phyloP scores from a whole-genome alignment of 1,140 invertebrate genomes.

The Dreissena rostriformis region DNA sequence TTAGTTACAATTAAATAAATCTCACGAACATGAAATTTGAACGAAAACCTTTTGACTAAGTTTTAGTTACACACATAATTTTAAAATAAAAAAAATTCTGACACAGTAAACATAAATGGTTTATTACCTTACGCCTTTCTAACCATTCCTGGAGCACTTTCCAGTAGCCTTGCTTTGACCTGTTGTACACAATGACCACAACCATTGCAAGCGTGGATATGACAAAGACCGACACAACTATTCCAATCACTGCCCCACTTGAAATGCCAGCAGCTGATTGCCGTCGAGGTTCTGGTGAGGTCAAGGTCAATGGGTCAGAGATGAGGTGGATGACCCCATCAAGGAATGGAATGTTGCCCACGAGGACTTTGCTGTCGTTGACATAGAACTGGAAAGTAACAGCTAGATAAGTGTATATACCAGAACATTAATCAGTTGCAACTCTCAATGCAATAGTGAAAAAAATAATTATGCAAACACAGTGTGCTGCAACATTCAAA shows the following conservation, averaged over 20 bases:
- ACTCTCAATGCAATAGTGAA: not conserved
- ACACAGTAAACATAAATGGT: not conserved
- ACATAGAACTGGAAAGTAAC: conserved; percentile 32
- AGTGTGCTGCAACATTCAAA: not conserved
- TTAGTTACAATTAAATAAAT: not conserved
- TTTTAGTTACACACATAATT: not conserved
- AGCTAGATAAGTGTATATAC: not conserved
- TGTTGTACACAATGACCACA: conserved; percentile 13
- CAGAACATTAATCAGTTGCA: not conserved
- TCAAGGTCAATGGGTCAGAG: conserved; percentile 9
- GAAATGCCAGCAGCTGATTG: not conserved
- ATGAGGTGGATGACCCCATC: conserved; percentile 36
- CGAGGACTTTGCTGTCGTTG: conserved; percentile 24
- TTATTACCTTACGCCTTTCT: conserved; percentile 12
- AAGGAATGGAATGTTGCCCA: conserved; percentile 27
- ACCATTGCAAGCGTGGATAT: conserved; percentile 4
- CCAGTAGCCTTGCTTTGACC: conserved; percentile 34
- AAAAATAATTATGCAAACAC: not conserved
- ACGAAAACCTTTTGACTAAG: not conserved
- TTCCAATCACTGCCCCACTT: conserved; percentile 17
- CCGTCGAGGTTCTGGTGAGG: not conserved
- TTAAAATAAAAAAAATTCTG: too few species aligned
- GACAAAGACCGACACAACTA: conserved; percentile 2
- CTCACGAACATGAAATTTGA: not conserved
- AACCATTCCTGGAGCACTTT: conserved; percentile 16